Percentiles rank a stretch among this genome's conserved stretches.
These are phyloP conservation scores for Diachasmimorpha longicaudata DNA, from an alignment of 1,140 invertebrate genomes.

Conservation along the genomic window DNA sequence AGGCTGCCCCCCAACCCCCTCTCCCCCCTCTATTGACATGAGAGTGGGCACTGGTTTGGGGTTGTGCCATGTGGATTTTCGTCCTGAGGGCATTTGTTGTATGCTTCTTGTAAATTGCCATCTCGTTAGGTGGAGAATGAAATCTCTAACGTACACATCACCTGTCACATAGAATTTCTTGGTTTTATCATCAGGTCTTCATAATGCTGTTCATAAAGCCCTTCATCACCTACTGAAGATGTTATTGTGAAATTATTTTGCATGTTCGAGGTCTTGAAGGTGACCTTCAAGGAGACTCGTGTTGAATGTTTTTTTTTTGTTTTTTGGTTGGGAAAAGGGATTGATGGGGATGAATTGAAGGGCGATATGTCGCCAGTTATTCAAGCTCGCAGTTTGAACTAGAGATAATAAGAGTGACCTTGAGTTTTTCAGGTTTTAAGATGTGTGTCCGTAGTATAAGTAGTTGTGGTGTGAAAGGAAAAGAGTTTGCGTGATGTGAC, in stretches of 20 bases:
- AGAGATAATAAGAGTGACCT: too few relatives aligned
- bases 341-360: too few relatives aligned
- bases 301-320: too few relatives aligned
- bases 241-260: neutral
- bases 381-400: too few relatives aligned
- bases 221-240: neutral
- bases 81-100: constrained; percentile 20
- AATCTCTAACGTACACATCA: neutral
- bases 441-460: too few relatives aligned
- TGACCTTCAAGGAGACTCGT: neutral
- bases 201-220: neutral
- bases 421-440: too few relatives aligned
- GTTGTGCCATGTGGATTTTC: constrained; percentile 23
- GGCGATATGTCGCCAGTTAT: too few relatives aligned
- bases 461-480: too few relatives aligned
- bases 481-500: too few relatives aligned
- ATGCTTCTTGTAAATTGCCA: constrained; percentile 2
- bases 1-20: too few relatives aligned
- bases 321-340: too few relatives aligned
- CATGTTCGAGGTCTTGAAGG: too few relatives aligned
- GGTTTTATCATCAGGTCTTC: neutral
- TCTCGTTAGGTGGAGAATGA: neutral
- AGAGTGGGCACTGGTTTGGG: constrained; percentile 35
- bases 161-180: neutral
- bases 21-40: constrained; percentile 32